Conservation (phyloP, 2,888 invertebrate genomes). For the Bruchidius siliquastri region DNA sequence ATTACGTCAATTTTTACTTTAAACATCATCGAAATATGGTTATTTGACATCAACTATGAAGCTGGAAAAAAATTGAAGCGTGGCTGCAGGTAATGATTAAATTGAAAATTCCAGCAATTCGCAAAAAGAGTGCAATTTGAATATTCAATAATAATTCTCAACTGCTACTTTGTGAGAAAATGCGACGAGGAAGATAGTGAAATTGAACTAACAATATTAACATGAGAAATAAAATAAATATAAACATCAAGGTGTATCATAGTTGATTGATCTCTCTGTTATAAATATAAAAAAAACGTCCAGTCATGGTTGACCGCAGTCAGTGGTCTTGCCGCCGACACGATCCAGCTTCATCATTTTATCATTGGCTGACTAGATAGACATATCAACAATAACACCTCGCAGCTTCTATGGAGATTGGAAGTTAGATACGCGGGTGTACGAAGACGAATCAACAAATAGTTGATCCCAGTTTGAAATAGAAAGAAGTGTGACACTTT, state of each 20-base stretch:
- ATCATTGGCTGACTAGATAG: background rate
- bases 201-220: background rate
- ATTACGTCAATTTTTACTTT: background rate
- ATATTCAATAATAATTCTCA: no score
- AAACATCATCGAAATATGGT: background rate
- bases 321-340: background rate
- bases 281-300: background rate
- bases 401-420: background rate
- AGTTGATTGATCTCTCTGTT: background rate
- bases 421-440: background rate
- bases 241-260: background rate
- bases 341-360: background rate
- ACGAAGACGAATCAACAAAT: background rate
- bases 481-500: no score
- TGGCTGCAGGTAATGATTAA: no score
- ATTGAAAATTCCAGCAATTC: no score
- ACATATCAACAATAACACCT: background rate
- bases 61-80: no score
- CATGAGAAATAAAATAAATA: background rate
- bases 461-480: background rate
- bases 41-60: background rate
- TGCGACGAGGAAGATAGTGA: background rate
- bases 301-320: background rate
- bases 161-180: no score
- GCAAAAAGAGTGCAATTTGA: no score